phyloP scores from a whole-genome alignment of 2,797 vertebrate genomes.

The Agapornis canus region DNA sequence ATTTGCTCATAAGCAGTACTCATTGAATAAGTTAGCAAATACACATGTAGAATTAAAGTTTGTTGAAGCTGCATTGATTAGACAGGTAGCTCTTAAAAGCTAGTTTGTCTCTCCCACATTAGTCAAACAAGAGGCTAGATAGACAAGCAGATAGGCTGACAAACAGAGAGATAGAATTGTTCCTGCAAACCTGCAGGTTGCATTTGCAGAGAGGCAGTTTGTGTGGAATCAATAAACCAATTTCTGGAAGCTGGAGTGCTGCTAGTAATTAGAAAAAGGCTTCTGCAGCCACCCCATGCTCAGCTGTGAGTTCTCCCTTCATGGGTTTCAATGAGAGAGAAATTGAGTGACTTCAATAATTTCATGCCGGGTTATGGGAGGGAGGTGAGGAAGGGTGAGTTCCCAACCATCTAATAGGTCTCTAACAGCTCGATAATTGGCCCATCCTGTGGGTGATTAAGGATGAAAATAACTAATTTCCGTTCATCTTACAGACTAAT shows the following conservation, averaged over 20 bases:
- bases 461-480: slow-evolving; percentile 77
- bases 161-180: slow-evolving; percentile 38
- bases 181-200: slow-evolving; percentile 16
- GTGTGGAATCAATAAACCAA: slow-evolving; percentile 64
- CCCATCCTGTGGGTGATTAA: slow-evolving; percentile 72
- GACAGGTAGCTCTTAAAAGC: neutral
- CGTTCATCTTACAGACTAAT: slow-evolving; percentile 73
- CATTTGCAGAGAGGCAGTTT: slow-evolving; percentile 36
- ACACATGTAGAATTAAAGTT: neutral
- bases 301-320: slow-evolving; percentile 50
- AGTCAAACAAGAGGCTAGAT: neutral
- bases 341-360: slow-evolving; percentile 74
- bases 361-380: slow-evolving; percentile 67
- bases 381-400: slow-evolving; percentile 67
- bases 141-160: slow-evolving; percentile 33
- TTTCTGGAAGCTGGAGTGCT: slow-evolving; percentile 35
- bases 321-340: slow-evolving; percentile 64
- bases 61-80: slow-evolving; percentile 7
- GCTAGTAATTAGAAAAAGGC: slow-evolving; percentile 47
- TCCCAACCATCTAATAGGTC: slow-evolving; percentile 66
- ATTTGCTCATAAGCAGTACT: neutral
- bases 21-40: neutral
- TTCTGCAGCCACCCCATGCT: slow-evolving; percentile 37
- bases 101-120: neutral
- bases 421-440: slow-evolving; percentile 75